phyloP scores from a whole-genome alignment of 2,888 invertebrate species.

The Leptarthrus brevirostris region DNA sequence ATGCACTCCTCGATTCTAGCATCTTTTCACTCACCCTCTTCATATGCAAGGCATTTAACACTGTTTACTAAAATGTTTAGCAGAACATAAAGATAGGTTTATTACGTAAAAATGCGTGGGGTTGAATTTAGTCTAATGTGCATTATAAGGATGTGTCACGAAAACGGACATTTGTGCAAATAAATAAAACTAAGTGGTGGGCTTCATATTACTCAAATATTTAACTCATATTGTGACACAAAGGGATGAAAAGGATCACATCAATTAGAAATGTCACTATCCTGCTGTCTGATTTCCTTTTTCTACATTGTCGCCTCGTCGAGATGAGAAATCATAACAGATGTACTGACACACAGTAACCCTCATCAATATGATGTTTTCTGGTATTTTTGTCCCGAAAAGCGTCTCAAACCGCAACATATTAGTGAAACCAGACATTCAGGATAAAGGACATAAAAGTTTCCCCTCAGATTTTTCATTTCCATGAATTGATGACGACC shows the following conservation, averaged over 20 bases:
- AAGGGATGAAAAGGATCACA: slow-evolving; percentile 52
- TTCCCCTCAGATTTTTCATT: slow-evolving; percentile 21
- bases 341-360: slow-evolving; percentile 31
- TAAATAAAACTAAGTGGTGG: slow-evolving; percentile 52
- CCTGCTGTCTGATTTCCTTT: slow-evolving; percentile 40
- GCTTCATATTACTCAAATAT: slow-evolving; percentile 52
- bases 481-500: slow-evolving; percentile 4
- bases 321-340: slow-evolving; percentile 37
- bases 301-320: background rate
- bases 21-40: background rate
- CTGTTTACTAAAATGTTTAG: slow-evolving; percentile 53
- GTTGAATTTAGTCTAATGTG: slow-evolving; percentile 31
- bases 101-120: slow-evolving; percentile 8
- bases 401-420: slow-evolving; percentile 20
- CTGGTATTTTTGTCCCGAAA: background rate
- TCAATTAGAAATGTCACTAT: slow-evolving; percentile 52
- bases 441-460: slow-evolving; percentile 34
- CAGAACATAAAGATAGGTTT: slow-evolving; percentile 30
- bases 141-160: no score
- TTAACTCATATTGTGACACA: slow-evolving; percentile 53
- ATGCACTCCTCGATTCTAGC: background rate
- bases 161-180: slow-evolving; percentile 52
- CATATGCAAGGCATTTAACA: slow-evolving; percentile 49
- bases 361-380: slow-evolving; percentile 42
- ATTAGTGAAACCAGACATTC: slow-evolving; percentile 23